Evolutionary conservation across 2,113 vertebrate species (phyloP), one percentile per base, ranked within the genome.

Genomic region (Prolemur simus): DNA sequence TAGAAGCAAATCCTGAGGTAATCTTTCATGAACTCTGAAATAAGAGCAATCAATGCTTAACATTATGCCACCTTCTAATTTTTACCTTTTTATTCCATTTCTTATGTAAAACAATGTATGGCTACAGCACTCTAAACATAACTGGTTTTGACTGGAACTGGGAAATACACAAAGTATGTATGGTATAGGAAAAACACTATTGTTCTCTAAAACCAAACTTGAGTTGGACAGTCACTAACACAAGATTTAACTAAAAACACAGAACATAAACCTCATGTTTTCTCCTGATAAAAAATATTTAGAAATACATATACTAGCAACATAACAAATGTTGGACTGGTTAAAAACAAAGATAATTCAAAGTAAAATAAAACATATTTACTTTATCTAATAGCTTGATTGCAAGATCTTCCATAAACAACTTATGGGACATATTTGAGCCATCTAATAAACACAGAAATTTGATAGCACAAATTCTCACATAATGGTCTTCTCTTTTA

Each of bases 301-400:
- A 90, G 27, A 95, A 89, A 63, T 15, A 58, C n/a, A n/a, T 13
- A 21, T 25, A 66, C 10, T 20, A 42, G 52, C 20, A 42, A 83
- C 63, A 84, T 8, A 77, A 54, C 12, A 96, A 63, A 58, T 34
- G 0, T 12, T 83, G 21, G 29, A 54, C 21, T 66, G 78, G 6
- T 60, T 39, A 94, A 94, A 87, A 80, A 54, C 54, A 83, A 92
- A 92, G 7, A 68, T 8, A 54, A 56, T 34, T 64, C 32, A 77
- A 92, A 68, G 27, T 77, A 90, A 92, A 87, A 94, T 42, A 76
- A 96, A 84, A 34, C 18, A 84, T 83, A 74, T 81, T 98, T 98
- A 99, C 99, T 99, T 99, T 99, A 96, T 99, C 99, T 45, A 99
- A 97, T 32, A 99, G 98, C 91, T 98, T 98, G 97, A 98, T 84